A percentile compares a stretch with the other conserved stretches of the same genome.
These are phyloP conservation scores for Rhizomys pruinosus DNA, from an alignment of 2,113 vertebrate genomes.

Conservation along the genomic window DNA sequence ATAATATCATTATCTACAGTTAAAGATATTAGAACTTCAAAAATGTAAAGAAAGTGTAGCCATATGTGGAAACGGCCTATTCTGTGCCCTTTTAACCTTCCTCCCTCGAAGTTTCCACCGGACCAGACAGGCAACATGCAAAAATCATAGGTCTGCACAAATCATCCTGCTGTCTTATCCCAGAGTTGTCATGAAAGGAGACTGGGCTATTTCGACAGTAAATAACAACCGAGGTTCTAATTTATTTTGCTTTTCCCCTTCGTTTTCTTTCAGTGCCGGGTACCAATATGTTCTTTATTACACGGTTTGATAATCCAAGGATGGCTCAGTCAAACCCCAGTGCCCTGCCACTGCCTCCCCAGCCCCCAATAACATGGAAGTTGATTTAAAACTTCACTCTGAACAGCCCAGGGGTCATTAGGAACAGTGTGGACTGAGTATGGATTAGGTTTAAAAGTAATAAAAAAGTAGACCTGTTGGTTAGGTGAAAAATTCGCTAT, in stretches of 20 bases:
- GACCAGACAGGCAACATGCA: slow-evolving; percentile 74
- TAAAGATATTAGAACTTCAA: slow-evolving; percentile 90
- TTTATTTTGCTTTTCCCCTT: slow-evolving; percentile 83
- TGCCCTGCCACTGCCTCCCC: slow-evolving; percentile 65
- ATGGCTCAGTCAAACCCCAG: slow-evolving; percentile 81
- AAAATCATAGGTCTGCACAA: slow-evolving; percentile 80
- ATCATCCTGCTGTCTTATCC: slow-evolving; percentile 77
- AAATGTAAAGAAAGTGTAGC: slow-evolving; percentile 89
- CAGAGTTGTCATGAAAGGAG: slow-evolving; percentile 80
- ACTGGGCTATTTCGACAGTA: slow-evolving; percentile 82
- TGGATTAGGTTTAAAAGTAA: slow-evolving; percentile 99
- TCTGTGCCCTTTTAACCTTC: slow-evolving; percentile 87
- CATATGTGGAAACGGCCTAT: slow-evolving; percentile 88
- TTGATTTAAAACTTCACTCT: slow-evolving; percentile 92
- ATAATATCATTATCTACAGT: slow-evolving; percentile 91
- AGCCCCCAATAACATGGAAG: slow-evolving; percentile 90
- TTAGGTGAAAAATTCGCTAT: slow-evolving; percentile 98
- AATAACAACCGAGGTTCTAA: slow-evolving; percentile 84
- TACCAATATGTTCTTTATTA: slow-evolving; percentile 96
- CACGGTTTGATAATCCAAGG: slow-evolving; percentile 94
- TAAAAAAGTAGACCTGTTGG: slow-evolving; percentile 96
- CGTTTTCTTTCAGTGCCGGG: slow-evolving; percentile 86
- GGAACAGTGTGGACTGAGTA: slow-evolving; percentile 89
- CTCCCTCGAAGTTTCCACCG: slow-evolving; percentile 69
- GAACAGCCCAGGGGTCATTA: slow-evolving; percentile 92